These are phyloP conservation scores for Arrhamphus sclerolepis DNA, from an alignment of 2,797 vertebrate genomes.

Conservation along the genomic window DNA sequence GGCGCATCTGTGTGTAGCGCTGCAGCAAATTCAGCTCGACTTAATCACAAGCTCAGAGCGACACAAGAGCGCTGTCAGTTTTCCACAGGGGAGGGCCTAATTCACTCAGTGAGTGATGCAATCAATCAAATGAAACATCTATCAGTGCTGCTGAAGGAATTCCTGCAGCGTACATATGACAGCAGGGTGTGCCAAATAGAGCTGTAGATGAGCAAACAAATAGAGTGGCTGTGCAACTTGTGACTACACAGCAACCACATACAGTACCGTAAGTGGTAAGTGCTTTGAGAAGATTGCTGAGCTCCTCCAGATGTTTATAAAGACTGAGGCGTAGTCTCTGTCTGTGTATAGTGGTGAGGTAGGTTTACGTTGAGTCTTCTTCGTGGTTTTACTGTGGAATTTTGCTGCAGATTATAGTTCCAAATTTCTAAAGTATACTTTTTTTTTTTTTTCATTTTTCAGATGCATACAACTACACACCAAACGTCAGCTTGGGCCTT, in stretches of 20 bases:
- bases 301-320: conserved; percentile 58
- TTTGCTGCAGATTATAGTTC: background rate
- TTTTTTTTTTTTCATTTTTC: conserved; percentile 51
- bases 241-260: conserved; percentile 48
- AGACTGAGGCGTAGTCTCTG: conserved; percentile 24
- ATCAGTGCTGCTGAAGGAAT: conserved; percentile 72
- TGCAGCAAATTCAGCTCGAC: conserved; percentile 67
- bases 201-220: conserved; percentile 69
- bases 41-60: conserved; percentile 75
- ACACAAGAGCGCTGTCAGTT: conserved; percentile 78
- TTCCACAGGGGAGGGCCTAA: conserved; percentile 78
- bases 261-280: conserved; percentile 31
- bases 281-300: conserved; percentile 59
- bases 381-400: background rate
- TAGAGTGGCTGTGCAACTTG: conserved; percentile 47
- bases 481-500: conserved; percentile 86
- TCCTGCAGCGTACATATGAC: conserved; percentile 71
- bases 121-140: conserved; percentile 80
- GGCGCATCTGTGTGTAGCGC: conserved; percentile 30
- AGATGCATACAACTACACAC: conserved; percentile 93
- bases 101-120: conserved; percentile 80
- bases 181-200: conserved; percentile 68
- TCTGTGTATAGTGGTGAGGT: conserved; percentile 6
- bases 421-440: conserved; percentile 23
- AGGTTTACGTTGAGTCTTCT: background rate